These are phyloP conservation scores for Rhinogobio ventralis DNA, from an alignment of 2,797 vertebrate genomes.

Conservation along the genomic window DNA sequence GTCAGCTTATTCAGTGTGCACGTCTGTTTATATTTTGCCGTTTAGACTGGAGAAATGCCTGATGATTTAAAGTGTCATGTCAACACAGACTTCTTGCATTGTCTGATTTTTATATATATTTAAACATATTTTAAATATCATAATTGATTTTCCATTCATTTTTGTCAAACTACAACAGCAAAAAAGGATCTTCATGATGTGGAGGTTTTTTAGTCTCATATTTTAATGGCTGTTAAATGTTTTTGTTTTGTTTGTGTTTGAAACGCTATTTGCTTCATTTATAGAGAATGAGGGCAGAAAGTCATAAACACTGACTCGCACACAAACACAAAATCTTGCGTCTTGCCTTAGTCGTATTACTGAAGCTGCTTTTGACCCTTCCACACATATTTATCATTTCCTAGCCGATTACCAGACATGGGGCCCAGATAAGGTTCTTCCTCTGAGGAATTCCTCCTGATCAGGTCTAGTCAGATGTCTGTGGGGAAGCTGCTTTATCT, in stretches of 20 bases:
- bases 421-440: conserved; percentile 46
- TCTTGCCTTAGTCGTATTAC: background rate
- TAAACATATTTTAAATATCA: background rate
- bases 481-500: conserved; percentile 34
- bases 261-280: background rate
- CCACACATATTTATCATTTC: conserved; percentile 28
- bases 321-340: background rate
- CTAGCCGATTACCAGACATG: conserved; percentile 38
- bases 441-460: conserved; percentile 31
- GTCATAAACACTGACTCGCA: background rate
- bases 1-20: background rate
- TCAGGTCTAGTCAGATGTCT: conserved; percentile 14
- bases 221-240: background rate
- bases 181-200: background rate
- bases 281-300: conserved; percentile 4
- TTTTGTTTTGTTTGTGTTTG: background rate
- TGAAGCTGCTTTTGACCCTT: conserved; percentile 8
- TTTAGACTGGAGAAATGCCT: background rate
- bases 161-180: background rate
- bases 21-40: background rate
- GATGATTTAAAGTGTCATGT: too few species aligned
- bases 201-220: background rate
- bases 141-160: background rate
- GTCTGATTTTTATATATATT: background rate
- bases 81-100: background rate